Evolutionary conservation across 2,888 invertebrate genomes (phyloP).

Genomic region (Mythimna ferrago): DNA sequence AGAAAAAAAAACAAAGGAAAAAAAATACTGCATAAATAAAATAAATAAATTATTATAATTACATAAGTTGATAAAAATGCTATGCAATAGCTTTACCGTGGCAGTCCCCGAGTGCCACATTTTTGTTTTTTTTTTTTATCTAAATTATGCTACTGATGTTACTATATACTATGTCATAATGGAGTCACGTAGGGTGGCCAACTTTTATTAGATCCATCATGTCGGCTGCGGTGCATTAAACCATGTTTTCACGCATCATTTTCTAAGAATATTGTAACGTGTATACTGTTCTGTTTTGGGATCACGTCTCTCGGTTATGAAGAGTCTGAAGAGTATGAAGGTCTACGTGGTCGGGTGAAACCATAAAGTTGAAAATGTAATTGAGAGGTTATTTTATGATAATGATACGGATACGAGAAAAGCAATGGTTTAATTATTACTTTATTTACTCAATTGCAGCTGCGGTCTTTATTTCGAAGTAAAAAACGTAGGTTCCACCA

Average conservation of each 20-base stretch:
- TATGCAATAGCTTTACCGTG: too few species aligned
- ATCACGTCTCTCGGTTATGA: conserved; percentile 54
- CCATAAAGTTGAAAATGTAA: conserved; percentile 18
- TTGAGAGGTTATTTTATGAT: conserved; percentile 6
- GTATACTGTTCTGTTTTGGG: conserved; percentile 44
- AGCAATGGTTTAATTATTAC: conserved; percentile 1
- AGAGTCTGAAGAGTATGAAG: neutral
- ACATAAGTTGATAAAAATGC: too few species aligned
- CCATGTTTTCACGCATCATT: conserved; percentile 63
- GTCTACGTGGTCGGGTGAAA: conserved; percentile 29
- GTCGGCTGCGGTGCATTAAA: conserved; percentile 63
- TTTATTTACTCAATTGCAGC: neutral
- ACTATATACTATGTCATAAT: conserved; percentile 48
- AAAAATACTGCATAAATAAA: too few species aligned
- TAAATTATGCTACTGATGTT: conserved; percentile 32
- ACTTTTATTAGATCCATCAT: conserved; percentile 70
- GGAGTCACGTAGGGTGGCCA: conserved; percentile 67
- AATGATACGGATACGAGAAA: neutral
- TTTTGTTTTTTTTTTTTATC: neutral
- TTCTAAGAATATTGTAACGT: conserved; percentile 57
- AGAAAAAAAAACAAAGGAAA: too few species aligned
- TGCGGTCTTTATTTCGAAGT: neutral
- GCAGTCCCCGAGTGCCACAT: too few species aligned
- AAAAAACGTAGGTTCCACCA: neutral
- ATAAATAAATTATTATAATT: too few species aligned